A percentile compares a stretch with the other conserved stretches of the same genome.
Conservation (phyloP, 2,797 vertebrate genomes). For the Aplochiton taeniatus region DNA sequence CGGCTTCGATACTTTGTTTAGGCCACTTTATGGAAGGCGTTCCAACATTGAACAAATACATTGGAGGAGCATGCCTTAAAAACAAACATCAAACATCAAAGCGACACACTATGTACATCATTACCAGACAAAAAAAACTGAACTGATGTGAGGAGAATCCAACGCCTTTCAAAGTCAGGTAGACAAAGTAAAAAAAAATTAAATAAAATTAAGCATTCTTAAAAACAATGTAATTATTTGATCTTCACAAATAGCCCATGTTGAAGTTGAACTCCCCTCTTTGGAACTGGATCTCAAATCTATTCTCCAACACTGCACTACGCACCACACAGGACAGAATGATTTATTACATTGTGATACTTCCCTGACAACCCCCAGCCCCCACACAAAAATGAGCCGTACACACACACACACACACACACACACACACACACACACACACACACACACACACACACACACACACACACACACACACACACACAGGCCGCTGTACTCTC, state of each 20-base stretch:
- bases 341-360: conserved; percentile 13
- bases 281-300: neutral
- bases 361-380: neutral
- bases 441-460: conserved; percentile 21
- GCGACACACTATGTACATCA: too few species aligned
- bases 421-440: conserved; percentile 10
- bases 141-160: too few species aligned
- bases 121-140: too few species aligned
- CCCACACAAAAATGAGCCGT: neutral
- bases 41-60: too few species aligned
- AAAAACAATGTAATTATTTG: neutral
- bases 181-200: too few species aligned
- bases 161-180: too few species aligned
- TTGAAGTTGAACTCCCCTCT: neutral
- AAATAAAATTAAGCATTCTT: too few species aligned
- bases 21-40: too few species aligned
- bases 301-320: neutral
- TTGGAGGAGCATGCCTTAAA: too few species aligned
- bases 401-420: conserved; percentile 16
- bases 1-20: too few species aligned
- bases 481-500: conserved; percentile 15
- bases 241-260: neutral
- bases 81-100: too few species aligned
- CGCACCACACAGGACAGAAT: conserved; percentile 3
- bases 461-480: conserved; percentile 11